Evolutionary conservation across 2,113 vertebrate genomes (phyloP), one percentile per base, ranked within the genome.

Genomic region (Sylvietta virens): DNA sequence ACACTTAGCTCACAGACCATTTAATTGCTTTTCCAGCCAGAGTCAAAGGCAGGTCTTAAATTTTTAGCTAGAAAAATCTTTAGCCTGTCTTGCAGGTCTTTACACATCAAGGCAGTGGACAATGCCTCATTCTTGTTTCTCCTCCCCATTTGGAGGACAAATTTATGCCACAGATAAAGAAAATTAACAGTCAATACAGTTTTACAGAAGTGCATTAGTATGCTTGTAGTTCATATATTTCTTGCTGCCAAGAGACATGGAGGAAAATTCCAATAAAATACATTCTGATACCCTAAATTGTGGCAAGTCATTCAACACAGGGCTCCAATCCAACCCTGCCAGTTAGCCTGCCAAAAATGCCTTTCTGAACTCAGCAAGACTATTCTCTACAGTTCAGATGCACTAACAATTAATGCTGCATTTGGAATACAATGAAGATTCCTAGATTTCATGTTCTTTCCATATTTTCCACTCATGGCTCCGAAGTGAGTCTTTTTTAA

Each of bases 11-110:
- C 94, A 96, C 81, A 83, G 88, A 56, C 71, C 40, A 94, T 70
- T 95, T 96, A 88, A 96, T 94, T 93, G 88, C 79, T 96, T 96
- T 96, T 93, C 85, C 82, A 96, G 74, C 57, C 73, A 92, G 72
- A 88, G 58, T 92, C 82, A 96, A 91, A 91, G 81, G 65, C 39
- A 81, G 64, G 90, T 92, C 85, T 88, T 92, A 87, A 90, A 95
- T 83, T 95, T 92, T 66, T 62, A 77, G 79, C 54, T 11, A 66
- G 27, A 70, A 94, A 95, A 96, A n/a, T n/a, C 93, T 94, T 64
- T 22, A 90, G 71, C 44, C 88, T 82, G 60, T 90, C 94, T 80
- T 76, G 39, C 83, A 87, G 60, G 48, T 94, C 60, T 94, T 96
- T 60, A 92, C 62, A 90, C 60, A 73, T 57, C 58, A 81, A 72